A percentile compares a stretch with the other conserved stretches of the same genome.
These are phyloP conservation scores for Australoheros scitulus DNA, from an alignment of 2,113 vertebrate species.

Conservation along the genomic window DNA sequence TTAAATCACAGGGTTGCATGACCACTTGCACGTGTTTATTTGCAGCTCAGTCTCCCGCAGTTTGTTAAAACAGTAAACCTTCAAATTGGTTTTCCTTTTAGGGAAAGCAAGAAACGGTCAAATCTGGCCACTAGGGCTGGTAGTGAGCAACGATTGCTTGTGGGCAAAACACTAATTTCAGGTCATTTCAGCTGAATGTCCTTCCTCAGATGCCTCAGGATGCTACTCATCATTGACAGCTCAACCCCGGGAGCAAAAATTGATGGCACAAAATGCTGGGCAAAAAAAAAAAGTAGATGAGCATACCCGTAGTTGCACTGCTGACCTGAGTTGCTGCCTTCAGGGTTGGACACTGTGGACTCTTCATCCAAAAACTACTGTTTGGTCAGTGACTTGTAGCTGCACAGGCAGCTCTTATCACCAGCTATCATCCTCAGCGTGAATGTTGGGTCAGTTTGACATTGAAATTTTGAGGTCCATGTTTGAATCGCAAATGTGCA, in stretches of 20 bases:
- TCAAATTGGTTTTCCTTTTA: neutral
- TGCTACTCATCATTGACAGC: neutral
- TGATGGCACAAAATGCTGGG: neutral
- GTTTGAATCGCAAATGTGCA: neutral
- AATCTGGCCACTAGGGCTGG: neutral
- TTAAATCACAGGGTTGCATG: too few species aligned
- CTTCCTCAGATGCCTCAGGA: neutral
- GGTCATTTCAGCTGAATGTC: neutral
- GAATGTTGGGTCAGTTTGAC: neutral
- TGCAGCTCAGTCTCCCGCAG: too few species aligned
- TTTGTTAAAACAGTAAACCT: neutral
- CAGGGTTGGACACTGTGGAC: neutral
- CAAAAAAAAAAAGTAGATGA: neutral
- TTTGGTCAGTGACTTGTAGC: neutral
- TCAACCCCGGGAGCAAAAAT: neutral
- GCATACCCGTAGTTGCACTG: neutral
- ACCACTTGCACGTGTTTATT: too few species aligned
- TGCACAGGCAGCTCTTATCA: accelerated
- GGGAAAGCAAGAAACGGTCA: neutral
- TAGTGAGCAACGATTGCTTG: neutral
- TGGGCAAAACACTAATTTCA: neutral
- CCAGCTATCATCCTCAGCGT: neutral
- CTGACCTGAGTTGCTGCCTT: neutral
- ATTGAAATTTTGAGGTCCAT: neutral
- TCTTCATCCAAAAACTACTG: neutral